These are phyloP conservation scores for Camponotus pennsylvanicus DNA, from an alignment of 1,140 invertebrate genomes.

Conservation along the genomic window DNA sequence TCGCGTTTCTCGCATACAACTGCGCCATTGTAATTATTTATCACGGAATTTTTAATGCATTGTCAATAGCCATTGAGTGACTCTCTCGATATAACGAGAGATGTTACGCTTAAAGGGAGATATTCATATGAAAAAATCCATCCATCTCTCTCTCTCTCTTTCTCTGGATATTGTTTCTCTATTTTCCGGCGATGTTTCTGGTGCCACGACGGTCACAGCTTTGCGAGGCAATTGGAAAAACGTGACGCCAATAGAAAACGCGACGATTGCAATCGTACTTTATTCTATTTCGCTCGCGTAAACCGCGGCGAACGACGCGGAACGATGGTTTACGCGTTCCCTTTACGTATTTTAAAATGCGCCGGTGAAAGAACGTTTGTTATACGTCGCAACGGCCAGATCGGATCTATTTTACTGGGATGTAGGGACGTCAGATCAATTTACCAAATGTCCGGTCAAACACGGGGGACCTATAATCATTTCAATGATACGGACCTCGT, in stretches of 20 bases:
- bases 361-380: constrained; percentile 57
- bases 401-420: constrained; percentile 73
- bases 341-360: constrained; percentile 47
- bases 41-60: constrained; percentile 41
- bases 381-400: constrained; percentile 58
- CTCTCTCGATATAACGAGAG: constrained; percentile 6
- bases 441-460: constrained; percentile 74
- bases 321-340: neutral
- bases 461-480: constrained; percentile 72
- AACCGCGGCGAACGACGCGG: neutral
- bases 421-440: constrained; percentile 73
- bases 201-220: neutral
- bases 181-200: constrained; percentile 13
- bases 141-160: neutral
- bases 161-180: constrained; percentile 1
- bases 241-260: neutral
- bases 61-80: constrained; percentile 34
- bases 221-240: constrained; percentile 21
- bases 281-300: neutral
- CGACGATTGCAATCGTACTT: constrained; percentile 16
- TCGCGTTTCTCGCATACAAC: constrained; percentile 15
- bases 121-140: constrained; percentile 20
- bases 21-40: constrained; percentile 59
- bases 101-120: constrained; percentile 30
- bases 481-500: constrained; percentile 74